phyloP scores from a whole-genome alignment of 2,888 invertebrate genomes.

The Antitype chi region DNA sequence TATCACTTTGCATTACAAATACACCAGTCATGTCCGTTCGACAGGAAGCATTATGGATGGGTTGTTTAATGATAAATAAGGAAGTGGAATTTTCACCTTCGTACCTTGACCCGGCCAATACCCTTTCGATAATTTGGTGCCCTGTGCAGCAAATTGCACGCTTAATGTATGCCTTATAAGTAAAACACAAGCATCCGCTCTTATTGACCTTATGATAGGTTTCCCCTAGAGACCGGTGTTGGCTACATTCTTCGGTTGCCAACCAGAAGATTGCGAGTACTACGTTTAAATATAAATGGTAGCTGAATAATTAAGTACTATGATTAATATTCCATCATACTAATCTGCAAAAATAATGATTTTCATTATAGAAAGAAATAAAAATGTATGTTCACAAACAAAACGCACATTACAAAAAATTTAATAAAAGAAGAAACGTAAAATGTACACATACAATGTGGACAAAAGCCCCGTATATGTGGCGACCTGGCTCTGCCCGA shows the following conservation, averaged over 20 bases:
- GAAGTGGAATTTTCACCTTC: conserved; percentile 49
- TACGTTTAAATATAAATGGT: background rate
- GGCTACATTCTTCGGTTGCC: background rate
- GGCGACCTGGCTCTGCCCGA: background rate
- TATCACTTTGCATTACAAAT: conserved; percentile 18
- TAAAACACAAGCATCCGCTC: background rate
- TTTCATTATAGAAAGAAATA: too few relatives aligned
- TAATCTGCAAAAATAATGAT: background rate
- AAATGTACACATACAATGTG: too few relatives aligned
- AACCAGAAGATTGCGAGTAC: background rate
- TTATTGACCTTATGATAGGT: background rate
- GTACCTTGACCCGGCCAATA: conserved; percentile 60
- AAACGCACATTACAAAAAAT: too few relatives aligned
- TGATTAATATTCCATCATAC: background rate
- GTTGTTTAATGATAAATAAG: conserved; percentile 45
- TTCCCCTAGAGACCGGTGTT: background rate
- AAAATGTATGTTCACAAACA: too few relatives aligned
- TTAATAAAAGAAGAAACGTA: too few relatives aligned
- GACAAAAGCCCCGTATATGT: too few relatives aligned
- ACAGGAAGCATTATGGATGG: conserved; percentile 43
- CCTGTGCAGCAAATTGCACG: conserved; percentile 43
- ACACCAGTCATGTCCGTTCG: conserved; percentile 3
- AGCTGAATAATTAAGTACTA: background rate
- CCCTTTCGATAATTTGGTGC: conserved; percentile 54
- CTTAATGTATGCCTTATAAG: conserved; percentile 20